Base-by-base conservation (phyloP, 2,888 invertebrate species). In the Drosophila helvetica region DNA sequence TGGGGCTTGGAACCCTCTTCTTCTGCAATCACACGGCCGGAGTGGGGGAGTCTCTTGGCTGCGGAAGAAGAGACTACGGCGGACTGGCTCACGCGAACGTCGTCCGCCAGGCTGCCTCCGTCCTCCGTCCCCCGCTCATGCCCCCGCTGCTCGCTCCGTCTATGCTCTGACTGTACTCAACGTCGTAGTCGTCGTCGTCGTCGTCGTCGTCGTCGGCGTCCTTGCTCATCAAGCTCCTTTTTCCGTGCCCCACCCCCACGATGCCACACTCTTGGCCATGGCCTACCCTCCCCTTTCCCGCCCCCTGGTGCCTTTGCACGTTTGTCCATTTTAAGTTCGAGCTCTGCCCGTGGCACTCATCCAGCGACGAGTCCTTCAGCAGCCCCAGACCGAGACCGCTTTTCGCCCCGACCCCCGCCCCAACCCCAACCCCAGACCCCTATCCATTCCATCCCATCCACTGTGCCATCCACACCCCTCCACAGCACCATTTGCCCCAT, bases 301-400 rank as follows among this genome's bases (percentile, higher is more conserved):
- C 53, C 51, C 25, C 53, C 58, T 45, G 51, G 42, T 70, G 78
- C 73, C 80, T 70, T 69, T 78, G 87, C 83, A 78, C 78, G 86
- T 75, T 88, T 90, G 88, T 88, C 85, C 90, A 89, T 89, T 83
- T 86, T 86, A 86, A 86, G 90, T 90, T 90, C 77, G 85, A 89
- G 90, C 79, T 84, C 90, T 88, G 90, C 88, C 83, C 80, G 70
- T 84, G 89, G 83, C 83, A 89, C 86, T 84, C 83, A 89, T 89
- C 89, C 89, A 89, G 83, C 88, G 60, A 55, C 38, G 73, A 85
- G 83, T 89, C 88, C 83, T 88, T 89, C 83, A 84, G 77, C 59
- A 58, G 54, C 30, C 60, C 60, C 47, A 56, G 55, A 38, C 43
- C 51, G 50, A 38, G 47, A n/a, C 48, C 50, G 42, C 27, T 45